Percentiles rank a stretch among this genome's conserved stretches.
These are phyloP conservation scores for Brachyhypopomus gauderio DNA, from an alignment of 2,113 vertebrate genomes.

Conservation along the genomic window DNA sequence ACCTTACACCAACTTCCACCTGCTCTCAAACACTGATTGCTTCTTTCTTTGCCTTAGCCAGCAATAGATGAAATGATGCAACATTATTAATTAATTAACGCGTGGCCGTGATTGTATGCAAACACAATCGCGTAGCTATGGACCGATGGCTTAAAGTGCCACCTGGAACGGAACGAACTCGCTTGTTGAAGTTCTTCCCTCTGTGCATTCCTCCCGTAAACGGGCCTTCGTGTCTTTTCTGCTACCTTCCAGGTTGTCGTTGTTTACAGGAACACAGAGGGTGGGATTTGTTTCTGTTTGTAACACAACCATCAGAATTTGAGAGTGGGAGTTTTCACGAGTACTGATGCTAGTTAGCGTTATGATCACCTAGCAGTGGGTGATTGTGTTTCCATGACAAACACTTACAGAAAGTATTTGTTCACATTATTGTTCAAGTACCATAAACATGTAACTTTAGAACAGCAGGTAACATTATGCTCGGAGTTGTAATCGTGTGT, in stretches of 20 bases:
- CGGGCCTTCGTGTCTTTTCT: neutral
- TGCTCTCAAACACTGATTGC: neutral
- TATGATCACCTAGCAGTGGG: slow-evolving; percentile 50
- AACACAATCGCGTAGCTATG: neutral
- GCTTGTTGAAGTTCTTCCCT: neutral
- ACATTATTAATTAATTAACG: too few species aligned
- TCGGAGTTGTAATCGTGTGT: slow-evolving; percentile 35
- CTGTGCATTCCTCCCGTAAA: neutral
- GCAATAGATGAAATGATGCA: neutral
- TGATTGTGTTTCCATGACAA: slow-evolving; percentile 42
- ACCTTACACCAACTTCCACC: neutral
- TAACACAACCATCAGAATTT: slow-evolving; percentile 21
- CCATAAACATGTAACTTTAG: slow-evolving; percentile 4
- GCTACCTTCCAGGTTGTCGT: neutral
- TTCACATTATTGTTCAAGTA: slow-evolving; percentile 13
- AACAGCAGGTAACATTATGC: neutral
- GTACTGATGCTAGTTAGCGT: slow-evolving; percentile 52
- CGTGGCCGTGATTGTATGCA: too few species aligned
- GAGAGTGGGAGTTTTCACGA: slow-evolving; percentile 44
- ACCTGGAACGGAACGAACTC: neutral
- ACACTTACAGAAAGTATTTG: slow-evolving; percentile 1
- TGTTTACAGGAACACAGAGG: neutral
- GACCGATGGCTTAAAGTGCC: neutral
- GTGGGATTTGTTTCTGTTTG: neutral
- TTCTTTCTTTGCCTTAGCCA: neutral